Percentiles rank a stretch among this genome's conserved stretches.
phyloP scores from a whole-genome alignment of 1,140 invertebrate genomes.

The Pseudomyrmex flavicornis region DNA sequence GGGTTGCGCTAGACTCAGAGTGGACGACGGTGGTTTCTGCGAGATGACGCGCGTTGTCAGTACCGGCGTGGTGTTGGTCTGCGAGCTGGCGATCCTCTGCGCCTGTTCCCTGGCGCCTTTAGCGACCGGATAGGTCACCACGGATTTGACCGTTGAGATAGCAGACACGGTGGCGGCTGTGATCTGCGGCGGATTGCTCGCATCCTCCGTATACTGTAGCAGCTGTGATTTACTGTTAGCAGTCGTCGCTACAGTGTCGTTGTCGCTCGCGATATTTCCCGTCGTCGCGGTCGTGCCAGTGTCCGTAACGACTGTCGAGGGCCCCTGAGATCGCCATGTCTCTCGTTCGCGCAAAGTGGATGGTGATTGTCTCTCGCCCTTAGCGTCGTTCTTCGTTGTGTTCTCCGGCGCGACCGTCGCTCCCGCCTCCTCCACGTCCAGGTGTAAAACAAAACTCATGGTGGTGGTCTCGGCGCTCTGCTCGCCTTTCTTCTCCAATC shows the following conservation, averaged over 20 bases:
- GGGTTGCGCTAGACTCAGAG: slow-evolving; percentile 12
- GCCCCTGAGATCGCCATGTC: slow-evolving; percentile 9
- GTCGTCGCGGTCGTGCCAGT: neutral
- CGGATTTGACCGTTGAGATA: slow-evolving; percentile 59
- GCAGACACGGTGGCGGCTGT: slow-evolving; percentile 39
- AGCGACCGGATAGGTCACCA: slow-evolving; percentile 68
- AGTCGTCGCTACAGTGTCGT: neutral
- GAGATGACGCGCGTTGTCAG: slow-evolving; percentile 73
- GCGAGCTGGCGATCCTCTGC: slow-evolving; percentile 60
- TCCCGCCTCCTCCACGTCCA: slow-evolving; percentile 69
- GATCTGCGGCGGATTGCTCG: neutral
- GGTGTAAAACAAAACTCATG: slow-evolving; percentile 79
- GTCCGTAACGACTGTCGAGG: slow-evolving; percentile 8
- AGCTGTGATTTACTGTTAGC: slow-evolving; percentile 45
- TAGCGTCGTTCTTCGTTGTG: slow-evolving; percentile 16
- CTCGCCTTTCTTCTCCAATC: slow-evolving; percentile 43
- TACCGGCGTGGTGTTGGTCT: slow-evolving; percentile 73
- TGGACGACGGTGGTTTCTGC: slow-evolving; percentile 64
- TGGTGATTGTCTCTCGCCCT: neutral
- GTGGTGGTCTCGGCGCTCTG: slow-evolving; percentile 76
- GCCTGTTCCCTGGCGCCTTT: slow-evolving; percentile 66
- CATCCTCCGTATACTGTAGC: slow-evolving; percentile 56
- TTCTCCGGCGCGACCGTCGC: slow-evolving; percentile 61
- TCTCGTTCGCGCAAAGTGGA: slow-evolving; percentile 8
- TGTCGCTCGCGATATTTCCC: neutral